A percentile compares a stretch with the other conserved stretches of the same genome.
phyloP scores from a whole-genome alignment of 2,113 vertebrate species.

The Paratilapia polleni region DNA sequence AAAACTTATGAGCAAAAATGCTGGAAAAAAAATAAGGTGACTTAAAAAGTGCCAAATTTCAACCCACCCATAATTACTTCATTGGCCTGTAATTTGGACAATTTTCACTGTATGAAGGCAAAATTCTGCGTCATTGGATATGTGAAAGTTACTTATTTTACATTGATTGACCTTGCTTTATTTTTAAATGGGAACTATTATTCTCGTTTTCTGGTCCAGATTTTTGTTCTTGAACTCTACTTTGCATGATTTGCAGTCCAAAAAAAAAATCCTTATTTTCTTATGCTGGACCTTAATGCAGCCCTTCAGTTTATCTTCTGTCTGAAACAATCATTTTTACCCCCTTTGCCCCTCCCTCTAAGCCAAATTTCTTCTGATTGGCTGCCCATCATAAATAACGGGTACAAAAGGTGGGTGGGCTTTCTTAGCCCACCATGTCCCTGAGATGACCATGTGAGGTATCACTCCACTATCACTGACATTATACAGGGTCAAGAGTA shows the following conservation, averaged over 20 bases:
- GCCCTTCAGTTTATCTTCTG: background rate
- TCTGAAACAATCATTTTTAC: background rate
- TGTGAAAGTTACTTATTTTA: background rate
- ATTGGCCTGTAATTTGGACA: too few relatives aligned
- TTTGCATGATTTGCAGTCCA: accelerated
- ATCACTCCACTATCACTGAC: background rate
- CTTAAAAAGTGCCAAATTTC: too few relatives aligned
- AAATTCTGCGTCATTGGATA: too few relatives aligned
- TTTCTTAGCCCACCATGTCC: background rate
- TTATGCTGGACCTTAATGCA: background rate
- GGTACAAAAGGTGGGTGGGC: background rate
- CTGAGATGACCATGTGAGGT: accelerated
- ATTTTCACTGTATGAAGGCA: too few relatives aligned
- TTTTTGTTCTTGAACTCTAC: background rate
- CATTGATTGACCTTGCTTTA: background rate
- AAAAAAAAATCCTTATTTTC: background rate
- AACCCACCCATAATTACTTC: too few relatives aligned
- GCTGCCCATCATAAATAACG: accelerated
- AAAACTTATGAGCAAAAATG: too few relatives aligned
- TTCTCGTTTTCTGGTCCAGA: accelerated
- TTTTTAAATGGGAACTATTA: background rate
- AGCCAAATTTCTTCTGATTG: background rate
- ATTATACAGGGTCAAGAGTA: background rate
- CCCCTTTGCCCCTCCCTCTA: background rate
- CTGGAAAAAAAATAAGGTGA: too few relatives aligned